These are phyloP conservation scores for Hofmannophila pseudospretella DNA, from an alignment of 2,888 invertebrate genomes.

Conservation along the genomic window DNA sequence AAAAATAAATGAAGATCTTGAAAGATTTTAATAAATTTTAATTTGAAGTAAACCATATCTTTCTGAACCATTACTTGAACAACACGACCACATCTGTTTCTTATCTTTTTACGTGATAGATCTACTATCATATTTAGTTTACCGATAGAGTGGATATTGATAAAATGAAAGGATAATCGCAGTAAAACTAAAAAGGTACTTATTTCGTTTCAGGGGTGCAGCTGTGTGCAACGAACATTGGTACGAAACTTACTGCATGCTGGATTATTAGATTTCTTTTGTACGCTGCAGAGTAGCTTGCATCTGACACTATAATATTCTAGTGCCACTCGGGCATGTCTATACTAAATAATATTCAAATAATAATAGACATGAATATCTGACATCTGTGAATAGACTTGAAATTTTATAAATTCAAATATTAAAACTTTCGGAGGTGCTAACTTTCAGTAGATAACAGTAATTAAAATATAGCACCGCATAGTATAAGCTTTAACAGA, in stretches of 20 bases:
- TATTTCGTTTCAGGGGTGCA: conserved; percentile 46
- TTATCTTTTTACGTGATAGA: no score
- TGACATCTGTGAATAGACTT: background rate
- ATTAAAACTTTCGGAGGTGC: conserved; percentile 21
- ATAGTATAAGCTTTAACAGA: no score
- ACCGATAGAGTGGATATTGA: no score
- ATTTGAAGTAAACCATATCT: no score
- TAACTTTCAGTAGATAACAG: conserved; percentile 13
- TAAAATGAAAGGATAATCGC: no score
- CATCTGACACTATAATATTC: conserved; percentile 40
- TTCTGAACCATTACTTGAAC: no score
- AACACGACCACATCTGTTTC: no score
- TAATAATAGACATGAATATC: background rate
- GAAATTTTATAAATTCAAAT: background rate
- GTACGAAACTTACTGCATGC: conserved; percentile 64
- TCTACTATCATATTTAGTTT: no score
- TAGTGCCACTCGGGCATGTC: conserved; percentile 34
- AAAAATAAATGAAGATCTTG: no score
- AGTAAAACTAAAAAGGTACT: no score
- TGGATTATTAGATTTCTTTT: conserved; percentile 62
- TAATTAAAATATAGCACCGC: no score
- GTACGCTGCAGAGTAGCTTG: conserved; percentile 56
- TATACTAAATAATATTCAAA: background rate
- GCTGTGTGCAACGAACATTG: conserved; percentile 70
- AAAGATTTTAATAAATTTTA: no score